Conservation (phyloP, 1,140 invertebrate species). For the Drosophila tsacasi region DNA sequence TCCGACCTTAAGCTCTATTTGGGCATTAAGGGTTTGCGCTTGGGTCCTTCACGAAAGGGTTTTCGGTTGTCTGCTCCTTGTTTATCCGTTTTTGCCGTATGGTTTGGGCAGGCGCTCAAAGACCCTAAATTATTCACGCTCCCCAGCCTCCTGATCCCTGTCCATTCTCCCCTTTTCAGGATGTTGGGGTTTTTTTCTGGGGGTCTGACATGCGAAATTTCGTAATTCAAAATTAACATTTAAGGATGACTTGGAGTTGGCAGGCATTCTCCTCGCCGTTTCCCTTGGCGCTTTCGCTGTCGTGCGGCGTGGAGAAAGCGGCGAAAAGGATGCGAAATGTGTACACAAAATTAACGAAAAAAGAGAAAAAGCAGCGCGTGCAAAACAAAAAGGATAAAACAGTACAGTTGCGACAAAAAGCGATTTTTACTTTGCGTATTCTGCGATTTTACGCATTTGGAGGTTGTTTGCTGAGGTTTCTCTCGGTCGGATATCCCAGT, state of each 20-base stretch:
- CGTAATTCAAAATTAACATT: constrained; percentile 84
- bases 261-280: constrained; percentile 42
- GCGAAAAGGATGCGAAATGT: constrained; percentile 61
- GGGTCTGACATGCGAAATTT: constrained; percentile 73
- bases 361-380: constrained; percentile 47
- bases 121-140: constrained; percentile 81
- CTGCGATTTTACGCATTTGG: constrained; percentile 71
- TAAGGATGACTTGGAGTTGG: constrained; percentile 81
- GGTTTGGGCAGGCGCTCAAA: constrained; percentile 68
- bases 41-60: constrained; percentile 52
- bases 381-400: constrained; percentile 56
- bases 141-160: background rate
- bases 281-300: constrained; percentile 30
- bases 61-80: constrained; percentile 44
- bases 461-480: constrained; percentile 62
- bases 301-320: constrained; percentile 32
- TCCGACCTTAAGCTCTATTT: constrained; percentile 78
- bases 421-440: constrained; percentile 55
- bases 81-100: constrained; percentile 37
- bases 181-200: background rate
- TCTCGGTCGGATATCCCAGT: background rate
- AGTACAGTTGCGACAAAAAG: constrained; percentile 77
- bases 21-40: constrained; percentile 76
- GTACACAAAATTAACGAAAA: constrained; percentile 68
- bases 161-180: background rate